phyloP scores from a whole-genome alignment of 2,113 vertebrate genomes.

The Circaetus cinerascens region DNA sequence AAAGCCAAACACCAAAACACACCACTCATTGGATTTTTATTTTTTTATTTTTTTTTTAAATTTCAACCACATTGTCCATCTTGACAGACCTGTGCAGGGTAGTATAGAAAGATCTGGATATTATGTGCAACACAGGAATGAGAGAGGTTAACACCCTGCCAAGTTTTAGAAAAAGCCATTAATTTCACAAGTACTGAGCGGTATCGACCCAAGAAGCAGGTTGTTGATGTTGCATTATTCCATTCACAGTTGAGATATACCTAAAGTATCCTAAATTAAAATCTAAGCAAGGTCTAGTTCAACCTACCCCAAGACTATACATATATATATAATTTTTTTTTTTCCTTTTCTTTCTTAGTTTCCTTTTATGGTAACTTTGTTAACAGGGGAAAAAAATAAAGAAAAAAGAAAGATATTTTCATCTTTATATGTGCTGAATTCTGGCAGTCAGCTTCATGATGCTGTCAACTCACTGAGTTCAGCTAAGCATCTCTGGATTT shows the following conservation, averaged over 20 bases:
- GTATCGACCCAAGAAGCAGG: neutral
- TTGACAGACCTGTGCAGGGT: neutral
- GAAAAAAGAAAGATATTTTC: neutral
- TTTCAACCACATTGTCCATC: neutral
- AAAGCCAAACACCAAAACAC: neutral
- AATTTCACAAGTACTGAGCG: neutral
- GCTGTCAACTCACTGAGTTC: neutral
- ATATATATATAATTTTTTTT: no score
- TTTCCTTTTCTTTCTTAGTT: neutral
- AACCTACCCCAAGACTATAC: neutral
- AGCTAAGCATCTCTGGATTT: neutral
- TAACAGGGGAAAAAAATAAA: neutral
- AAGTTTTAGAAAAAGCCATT: neutral
- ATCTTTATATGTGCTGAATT: neutral
- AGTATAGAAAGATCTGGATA: neutral
- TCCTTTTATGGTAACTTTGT: neutral
- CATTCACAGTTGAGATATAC: neutral
- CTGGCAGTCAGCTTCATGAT: fast-evolving
- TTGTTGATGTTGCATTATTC: neutral
- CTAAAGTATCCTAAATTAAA: neutral
- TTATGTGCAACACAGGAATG: neutral
- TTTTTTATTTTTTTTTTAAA: no score
- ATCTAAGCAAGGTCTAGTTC: neutral
- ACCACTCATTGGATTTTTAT: neutral
- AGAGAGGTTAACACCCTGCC: neutral